A percentile compares a stretch with the other conserved stretches of the same genome.
Conservation (phyloP, 2,888 invertebrate genomes). For the Chloroclysta siterata region DNA sequence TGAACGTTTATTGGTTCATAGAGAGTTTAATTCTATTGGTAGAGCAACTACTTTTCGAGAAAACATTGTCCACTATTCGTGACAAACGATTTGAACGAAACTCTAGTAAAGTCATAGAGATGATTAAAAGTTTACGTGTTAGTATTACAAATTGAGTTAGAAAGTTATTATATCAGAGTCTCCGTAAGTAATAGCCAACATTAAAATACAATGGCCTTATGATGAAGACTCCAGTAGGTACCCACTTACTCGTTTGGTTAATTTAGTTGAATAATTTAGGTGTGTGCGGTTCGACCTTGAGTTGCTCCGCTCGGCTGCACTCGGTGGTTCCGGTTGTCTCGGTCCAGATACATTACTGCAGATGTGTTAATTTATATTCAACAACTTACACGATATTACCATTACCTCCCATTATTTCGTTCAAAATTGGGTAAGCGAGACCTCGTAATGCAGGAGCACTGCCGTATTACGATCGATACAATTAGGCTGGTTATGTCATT, state of each 20-base stretch:
- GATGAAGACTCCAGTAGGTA: constrained; percentile 24
- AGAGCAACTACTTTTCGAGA: neutral
- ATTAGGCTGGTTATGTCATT: constrained; percentile 41
- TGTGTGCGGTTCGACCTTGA: constrained; percentile 71
- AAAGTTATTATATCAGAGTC: constrained; percentile 15
- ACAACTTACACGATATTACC: constrained; percentile 46
- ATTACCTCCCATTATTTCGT: constrained; percentile 32
- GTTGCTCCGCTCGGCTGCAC: constrained; percentile 65
- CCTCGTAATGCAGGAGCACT: constrained; percentile 30
- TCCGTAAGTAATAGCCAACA: constrained; percentile 20
- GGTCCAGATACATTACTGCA: constrained; percentile 62
- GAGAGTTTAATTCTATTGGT: neutral
- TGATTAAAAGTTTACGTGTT: constrained; percentile 9
- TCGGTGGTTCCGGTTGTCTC: constrained; percentile 70
- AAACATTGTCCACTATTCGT: neutral
- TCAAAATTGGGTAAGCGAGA: constrained; percentile 26
- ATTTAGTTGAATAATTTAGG: constrained; percentile 59
- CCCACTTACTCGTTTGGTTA: constrained; percentile 46
- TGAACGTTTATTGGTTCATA: neutral
- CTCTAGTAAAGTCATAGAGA: neutral
- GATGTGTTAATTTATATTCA: constrained; percentile 59
- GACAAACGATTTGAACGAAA: neutral
- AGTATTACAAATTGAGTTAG: constrained; percentile 10
- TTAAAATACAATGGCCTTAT: constrained; percentile 37
- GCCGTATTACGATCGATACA: constrained; percentile 40